Evolutionary conservation across 2,797 vertebrate genomes (phyloP).

Genomic region (Falco biarmicus): DNA sequence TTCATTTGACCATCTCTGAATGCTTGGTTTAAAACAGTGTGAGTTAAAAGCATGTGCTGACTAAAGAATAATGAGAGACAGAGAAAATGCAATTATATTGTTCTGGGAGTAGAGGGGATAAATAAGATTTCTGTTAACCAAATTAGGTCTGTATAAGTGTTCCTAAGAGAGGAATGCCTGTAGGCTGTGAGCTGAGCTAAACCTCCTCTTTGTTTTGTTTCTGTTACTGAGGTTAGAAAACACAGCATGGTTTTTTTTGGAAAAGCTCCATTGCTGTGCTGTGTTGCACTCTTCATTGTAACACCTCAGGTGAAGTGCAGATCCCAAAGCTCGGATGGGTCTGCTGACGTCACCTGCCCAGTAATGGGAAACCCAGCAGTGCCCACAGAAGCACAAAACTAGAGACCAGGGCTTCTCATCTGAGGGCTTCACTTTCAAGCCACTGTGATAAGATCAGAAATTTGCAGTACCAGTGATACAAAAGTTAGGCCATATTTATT

Average conservation of each 20-base stretch:
- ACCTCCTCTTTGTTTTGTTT: neutral
- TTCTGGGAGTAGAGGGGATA: neutral
- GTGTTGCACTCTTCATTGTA: accelerated
- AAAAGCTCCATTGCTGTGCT: accelerated
- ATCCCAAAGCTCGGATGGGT: neutral
- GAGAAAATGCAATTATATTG: neutral
- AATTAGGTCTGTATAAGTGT: neutral
- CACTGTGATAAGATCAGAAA: neutral
- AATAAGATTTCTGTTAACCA: neutral
- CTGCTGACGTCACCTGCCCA: neutral
- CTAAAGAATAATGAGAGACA: neutral
- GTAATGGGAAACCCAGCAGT: neutral
- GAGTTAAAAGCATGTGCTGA: neutral
- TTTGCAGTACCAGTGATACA: neutral
- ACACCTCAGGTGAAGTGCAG: neutral
- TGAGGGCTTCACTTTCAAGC: neutral
- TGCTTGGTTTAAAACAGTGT: neutral
- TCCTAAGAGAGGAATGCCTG: neutral
- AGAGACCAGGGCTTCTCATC: neutral
- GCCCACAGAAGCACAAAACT: accelerated
- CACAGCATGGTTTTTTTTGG: accelerated
- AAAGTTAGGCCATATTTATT: accelerated
- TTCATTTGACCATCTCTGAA: neutral
- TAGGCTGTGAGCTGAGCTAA: neutral
- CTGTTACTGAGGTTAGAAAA: neutral